Base-by-base conservation (phyloP, 2,797 vertebrate species). In the Acanthurus lineatus region DNA sequence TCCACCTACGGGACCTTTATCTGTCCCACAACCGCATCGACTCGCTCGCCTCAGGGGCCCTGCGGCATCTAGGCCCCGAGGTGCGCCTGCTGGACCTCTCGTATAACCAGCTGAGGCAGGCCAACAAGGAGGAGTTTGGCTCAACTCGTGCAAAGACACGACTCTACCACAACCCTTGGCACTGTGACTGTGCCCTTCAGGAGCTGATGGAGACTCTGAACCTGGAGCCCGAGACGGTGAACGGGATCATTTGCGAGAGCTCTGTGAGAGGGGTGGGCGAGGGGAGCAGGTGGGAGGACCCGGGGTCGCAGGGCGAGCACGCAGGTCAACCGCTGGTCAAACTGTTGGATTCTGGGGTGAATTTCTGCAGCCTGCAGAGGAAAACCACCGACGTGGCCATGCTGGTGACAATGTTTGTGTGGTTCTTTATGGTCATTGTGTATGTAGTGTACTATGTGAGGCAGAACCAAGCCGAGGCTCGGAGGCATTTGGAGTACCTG, bases 111-210 rank as follows among this genome's bases (percentile, higher is more conserved):
- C 87, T 96, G 73, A 93, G 86, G 28, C 90, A 91, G 48, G 92
- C 92, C 85, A 91, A 56, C 60, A 52, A 81, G 1, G 70, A 91
- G 0, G 86, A 95, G 49, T 91, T 94, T 4, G 91, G 94, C 16
- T 70, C 87, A 56, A 94, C 94, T 0, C 91, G 87, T 0, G 95
- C 95, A 28, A 95, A 94, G 79, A 95, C 91, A 0, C 93, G 94
- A 17, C 94, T 96, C 42, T 95, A 93, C 73, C 92, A 95, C 90
- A 96, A 96, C 87, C 96, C 96, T 16, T 96, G 95, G 95, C 95
- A 96, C 88, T 96, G 96, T 54, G 93, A 95, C 89, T 96, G 96
- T 66, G 59, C 89, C 44, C 91, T 96, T 6, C 96, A 96, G 91
- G 94, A 96, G 80, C 90, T 96, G 80, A 91, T 95, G 90, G 92